These are phyloP conservation scores for Atta cephalotes DNA, from an alignment of 1,140 invertebrate genomes.

Conservation along the genomic window DNA sequence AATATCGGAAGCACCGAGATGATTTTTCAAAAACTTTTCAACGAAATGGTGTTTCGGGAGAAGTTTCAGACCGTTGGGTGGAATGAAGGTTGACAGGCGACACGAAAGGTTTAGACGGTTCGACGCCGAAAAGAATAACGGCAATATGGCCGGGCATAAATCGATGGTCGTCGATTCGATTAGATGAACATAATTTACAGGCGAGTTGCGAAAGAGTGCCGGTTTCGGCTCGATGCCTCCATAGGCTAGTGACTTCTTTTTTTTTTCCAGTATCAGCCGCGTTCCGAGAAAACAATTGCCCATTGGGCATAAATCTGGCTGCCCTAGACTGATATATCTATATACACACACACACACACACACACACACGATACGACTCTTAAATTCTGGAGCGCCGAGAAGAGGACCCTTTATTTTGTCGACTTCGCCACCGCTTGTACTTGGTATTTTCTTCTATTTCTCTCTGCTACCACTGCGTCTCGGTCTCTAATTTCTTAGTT, in stretches of 20 bases:
- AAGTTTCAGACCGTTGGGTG: conserved; percentile 43
- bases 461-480: conserved; percentile 42
- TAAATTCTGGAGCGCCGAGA: conserved; percentile 62
- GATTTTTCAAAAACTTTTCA: conserved; percentile 81
- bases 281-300: conserved; percentile 80
- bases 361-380: conserved; percentile 47
- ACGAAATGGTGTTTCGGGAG: conserved; percentile 56
- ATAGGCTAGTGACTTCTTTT: neutral
- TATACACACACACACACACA: neutral
- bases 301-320: conserved; percentile 76
- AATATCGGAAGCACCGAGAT: conserved; percentile 68
- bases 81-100: conserved; percentile 34
- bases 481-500: conserved; percentile 67
- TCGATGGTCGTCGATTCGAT: conserved; percentile 82
- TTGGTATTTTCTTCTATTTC: conserved; percentile 57
- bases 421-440: conserved; percentile 46
- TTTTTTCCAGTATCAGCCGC: conserved; percentile 66
- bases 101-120: conserved; percentile 21
- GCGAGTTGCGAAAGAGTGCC: conserved; percentile 32
- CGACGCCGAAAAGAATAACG: conserved; percentile 37
- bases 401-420: conserved; percentile 66
- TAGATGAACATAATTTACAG: conserved; percentile 83
- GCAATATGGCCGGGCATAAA: conserved; percentile 83
- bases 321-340: conserved; percentile 19
- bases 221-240: neutral